These are phyloP conservation scores for Bibio marci DNA, from an alignment of 2,888 invertebrate genomes.

Conservation along the genomic window DNA sequence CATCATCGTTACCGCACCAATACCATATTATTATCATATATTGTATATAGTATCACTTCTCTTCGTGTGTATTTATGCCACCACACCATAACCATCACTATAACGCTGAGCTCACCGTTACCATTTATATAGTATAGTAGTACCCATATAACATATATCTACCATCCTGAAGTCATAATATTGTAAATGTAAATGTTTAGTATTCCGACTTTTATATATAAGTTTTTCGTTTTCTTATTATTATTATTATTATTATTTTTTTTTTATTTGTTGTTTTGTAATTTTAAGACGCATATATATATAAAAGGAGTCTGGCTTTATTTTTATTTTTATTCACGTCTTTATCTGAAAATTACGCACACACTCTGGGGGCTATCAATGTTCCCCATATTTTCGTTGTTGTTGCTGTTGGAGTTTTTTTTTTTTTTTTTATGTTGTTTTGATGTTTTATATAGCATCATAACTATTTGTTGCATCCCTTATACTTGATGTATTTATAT, in stretches of 20 bases:
- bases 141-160: too few species aligned
- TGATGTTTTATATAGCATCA: constrained; percentile 7
- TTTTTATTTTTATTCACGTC: constrained; percentile 10
- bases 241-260: background rate
- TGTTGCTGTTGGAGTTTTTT: background rate
- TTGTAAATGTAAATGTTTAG: constrained; percentile 6
- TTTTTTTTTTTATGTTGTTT: constrained; percentile 5
- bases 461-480: constrained; percentile 9
- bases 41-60: too few species aligned
- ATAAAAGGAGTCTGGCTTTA: constrained; percentile 7
- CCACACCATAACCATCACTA: too few species aligned
- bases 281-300: constrained; percentile 1
- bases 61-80: too few species aligned
- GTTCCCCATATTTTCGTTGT: background rate
- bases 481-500: background rate
- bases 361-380: constrained; percentile 7
- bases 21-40: too few species aligned
- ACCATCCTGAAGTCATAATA: background rate
- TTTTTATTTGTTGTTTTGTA: background rate
- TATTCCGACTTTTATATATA: constrained; percentile 6
- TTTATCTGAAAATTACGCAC: constrained; percentile 9
- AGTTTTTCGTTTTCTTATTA: background rate
- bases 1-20: too few species aligned
- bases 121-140: too few species aligned
- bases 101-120: too few species aligned